Conservation (phyloP, 2,797 vertebrate genomes). For the Botia almorhae region DNA sequence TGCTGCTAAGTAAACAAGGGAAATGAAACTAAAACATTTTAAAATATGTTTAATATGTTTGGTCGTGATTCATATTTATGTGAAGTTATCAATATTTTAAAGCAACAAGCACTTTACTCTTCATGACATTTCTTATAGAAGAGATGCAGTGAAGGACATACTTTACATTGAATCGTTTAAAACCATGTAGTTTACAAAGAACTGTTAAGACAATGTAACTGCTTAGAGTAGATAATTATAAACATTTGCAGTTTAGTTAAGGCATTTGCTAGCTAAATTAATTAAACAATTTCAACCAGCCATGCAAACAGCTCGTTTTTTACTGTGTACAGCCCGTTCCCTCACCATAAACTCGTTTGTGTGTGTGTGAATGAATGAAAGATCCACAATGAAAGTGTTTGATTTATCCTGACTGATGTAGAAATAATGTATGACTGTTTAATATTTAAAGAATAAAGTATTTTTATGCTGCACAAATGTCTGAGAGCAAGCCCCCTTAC, state of each 20-base stretch:
- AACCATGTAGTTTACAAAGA: not conserved
- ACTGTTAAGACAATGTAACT: not conserved
- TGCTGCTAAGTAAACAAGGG: not conserved
- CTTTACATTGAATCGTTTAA: not conserved
- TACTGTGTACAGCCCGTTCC: not conserved
- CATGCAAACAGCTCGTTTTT: not conserved
- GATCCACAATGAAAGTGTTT: not conserved
- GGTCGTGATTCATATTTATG: not conserved
- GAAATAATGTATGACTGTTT: slow-evolving; percentile 7
- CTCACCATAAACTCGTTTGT: not conserved
- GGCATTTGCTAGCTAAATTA: too few relatives aligned
- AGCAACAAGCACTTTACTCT: not conserved
- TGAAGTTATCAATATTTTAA: not conserved
- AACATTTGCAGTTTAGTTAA: too few relatives aligned
- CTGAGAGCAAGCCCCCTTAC: not conserved
- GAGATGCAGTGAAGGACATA: not conserved
- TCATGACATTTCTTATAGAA: not conserved
- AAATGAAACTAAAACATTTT: slow-evolving; percentile 10
- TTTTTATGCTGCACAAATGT: not conserved
- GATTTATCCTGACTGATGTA: not conserved
- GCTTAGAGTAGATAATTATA: too few relatives aligned
- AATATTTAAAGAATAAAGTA: not conserved
- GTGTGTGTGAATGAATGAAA: not conserved
- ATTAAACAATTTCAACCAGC: too few relatives aligned
- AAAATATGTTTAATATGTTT: not conserved